Conservation (phyloP, 2,797 vertebrate species). For the Limosa lapponica region DNA sequence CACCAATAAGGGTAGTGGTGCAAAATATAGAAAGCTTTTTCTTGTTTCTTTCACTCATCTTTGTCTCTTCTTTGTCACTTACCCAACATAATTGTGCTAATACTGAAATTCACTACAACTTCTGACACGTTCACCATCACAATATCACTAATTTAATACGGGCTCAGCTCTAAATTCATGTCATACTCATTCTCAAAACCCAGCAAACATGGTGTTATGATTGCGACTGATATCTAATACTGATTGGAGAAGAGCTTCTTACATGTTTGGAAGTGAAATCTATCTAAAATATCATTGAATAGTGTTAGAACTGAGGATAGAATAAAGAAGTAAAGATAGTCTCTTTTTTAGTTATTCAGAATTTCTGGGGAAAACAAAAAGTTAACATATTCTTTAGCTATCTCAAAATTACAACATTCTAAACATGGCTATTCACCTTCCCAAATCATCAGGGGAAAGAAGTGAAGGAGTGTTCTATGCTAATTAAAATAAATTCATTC, state of each 20-base stretch:
- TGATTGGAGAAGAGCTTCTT: not conserved
- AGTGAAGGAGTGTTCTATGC: not conserved
- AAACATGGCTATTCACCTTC: not conserved
- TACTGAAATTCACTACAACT: not conserved
- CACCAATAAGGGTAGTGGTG: not conserved
- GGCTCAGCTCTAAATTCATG: not conserved
- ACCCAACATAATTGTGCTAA: not conserved
- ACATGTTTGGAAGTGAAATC: not conserved
- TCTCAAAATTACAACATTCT: not conserved
- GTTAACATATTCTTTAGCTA: not conserved
- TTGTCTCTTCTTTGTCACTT: not conserved
- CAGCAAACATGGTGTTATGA: not conserved
- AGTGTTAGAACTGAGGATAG: not conserved
- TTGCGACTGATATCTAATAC: not conserved
- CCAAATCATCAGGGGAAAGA: not conserved
- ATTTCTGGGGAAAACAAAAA: not conserved
- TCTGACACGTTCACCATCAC: not conserved
- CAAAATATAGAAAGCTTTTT: not conserved
- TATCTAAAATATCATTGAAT: not conserved
- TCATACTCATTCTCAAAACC: not conserved
- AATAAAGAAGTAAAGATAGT: not conserved
- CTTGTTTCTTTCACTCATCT: not conserved
- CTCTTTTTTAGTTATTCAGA: rapidly evolving
- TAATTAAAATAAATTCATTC: not conserved
- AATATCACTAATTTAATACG: not conserved